Evolutionary conservation across 2,797 vertebrate species (phyloP), one percentile per base, ranked within the genome.

Genomic region (Sylvilagus floridanus): DNA sequence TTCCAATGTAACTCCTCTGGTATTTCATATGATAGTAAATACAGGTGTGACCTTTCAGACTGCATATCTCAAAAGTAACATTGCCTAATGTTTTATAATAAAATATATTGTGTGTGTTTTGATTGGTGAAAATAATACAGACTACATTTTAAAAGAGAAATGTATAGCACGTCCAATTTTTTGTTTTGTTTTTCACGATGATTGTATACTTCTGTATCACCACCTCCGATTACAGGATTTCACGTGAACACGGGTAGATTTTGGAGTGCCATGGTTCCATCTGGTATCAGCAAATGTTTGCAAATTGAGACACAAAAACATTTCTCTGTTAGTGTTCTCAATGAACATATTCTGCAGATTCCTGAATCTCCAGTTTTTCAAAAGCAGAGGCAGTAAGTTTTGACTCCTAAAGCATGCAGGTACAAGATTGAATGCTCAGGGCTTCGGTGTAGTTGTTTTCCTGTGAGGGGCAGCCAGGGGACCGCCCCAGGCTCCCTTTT

Each of bases 91-190:
- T 98, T 97, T 97, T 98, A 97, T 97, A 93, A 96, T 98, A 88
- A 94, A 90, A 95, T 90, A 94, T 95, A 97, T 95, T 89, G 68
- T 66, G 62, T 94, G 90, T 96, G 98, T 98, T 98, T 94, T 21
- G 92, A 96, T 98, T 98, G 98, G 98, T 98, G 97, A 97, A 94
- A 84, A 82, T 93, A 95, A 81, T 95, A 96, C 69, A 97, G 73
- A 92, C 91, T 32, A 28, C 96, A 82, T 97, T 88, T 97, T 97
- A 91, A 90, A 97, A 96, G 94, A 94, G 83, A 97, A 96, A 37
- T 76, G 7, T 81, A 89, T n/a, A 92, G 54, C 94, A 81, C 84
- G 90, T 94, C 78, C 66, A 60, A 5, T 95, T 72, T 57, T 77
- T 66, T 94, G 78, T 96, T 71, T 90, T 85, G 93, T 84, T 94